phyloP scores from a whole-genome alignment of 2,797 vertebrate species.

The Yasuhikotakia modesta region DNA sequence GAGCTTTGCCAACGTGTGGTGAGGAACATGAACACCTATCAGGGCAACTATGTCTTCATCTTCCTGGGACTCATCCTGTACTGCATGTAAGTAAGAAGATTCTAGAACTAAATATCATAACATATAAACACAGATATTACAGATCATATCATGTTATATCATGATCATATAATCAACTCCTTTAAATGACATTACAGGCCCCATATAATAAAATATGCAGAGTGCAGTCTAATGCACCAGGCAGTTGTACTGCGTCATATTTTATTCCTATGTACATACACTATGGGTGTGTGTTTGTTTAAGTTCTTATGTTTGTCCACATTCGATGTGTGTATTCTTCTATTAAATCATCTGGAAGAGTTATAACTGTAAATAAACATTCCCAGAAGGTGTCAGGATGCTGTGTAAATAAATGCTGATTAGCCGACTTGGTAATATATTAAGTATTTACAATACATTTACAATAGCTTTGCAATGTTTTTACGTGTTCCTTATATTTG shows the following conservation, averaged over 20 bases:
- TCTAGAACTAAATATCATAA: neutral
- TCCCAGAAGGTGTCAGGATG: neutral
- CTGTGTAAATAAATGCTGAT: neutral
- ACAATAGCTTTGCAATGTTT: too few species aligned
- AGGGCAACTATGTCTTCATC: constrained; percentile 94
- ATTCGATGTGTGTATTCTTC: neutral
- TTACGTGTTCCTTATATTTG: too few species aligned
- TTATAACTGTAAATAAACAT: neutral
- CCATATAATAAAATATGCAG: too few species aligned
- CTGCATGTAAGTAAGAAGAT: constrained; percentile 80
- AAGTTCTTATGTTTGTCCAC: neutral
- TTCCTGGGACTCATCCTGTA: constrained; percentile 91
- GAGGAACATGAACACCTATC: constrained; percentile 85
- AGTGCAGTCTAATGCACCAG: neutral
- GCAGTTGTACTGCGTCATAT: neutral
- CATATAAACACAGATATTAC: neutral
- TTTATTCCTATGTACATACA: neutral
- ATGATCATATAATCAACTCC: neutral
- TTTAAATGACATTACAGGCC: too few species aligned
- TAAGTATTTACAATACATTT: too few species aligned
- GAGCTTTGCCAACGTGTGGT: constrained; percentile 88
- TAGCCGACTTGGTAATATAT: neutral
- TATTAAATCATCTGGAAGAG: neutral
- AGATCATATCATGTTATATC: too few species aligned
- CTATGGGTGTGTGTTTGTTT: neutral